Base-by-base conservation (phyloP, 2,113 vertebrate genomes). In the Laterallus jamaicensis region DNA sequence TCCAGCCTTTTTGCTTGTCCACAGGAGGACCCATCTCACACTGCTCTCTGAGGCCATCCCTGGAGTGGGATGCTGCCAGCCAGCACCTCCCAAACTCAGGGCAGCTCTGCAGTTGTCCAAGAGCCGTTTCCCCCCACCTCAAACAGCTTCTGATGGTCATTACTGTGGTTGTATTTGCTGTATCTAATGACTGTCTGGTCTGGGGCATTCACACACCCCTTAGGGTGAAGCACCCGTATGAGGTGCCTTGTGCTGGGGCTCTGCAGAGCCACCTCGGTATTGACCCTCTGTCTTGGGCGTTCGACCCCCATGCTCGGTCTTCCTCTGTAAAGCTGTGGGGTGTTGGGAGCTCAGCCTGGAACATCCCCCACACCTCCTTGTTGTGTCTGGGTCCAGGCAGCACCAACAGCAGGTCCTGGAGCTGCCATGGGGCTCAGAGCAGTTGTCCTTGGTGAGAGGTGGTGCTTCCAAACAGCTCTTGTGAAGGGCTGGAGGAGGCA, bases 151-250 rank as follows among this genome's bases (percentile, higher is more conserved):
- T 19, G 2, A 1, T 0, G 18, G 29, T 32, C 29, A 1, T 8
- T 24, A 0, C 26, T 29, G 1, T 2, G n/a, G 70, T 18, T 11
- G 0, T 22, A 20, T 64, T 55, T 54, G 29, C n/a, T 5, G 0
- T 15, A 2, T 11, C 60, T 28, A 50, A 2, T 29, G 0, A 4
- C 11, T 67, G 28, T 32, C 63, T 90, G 42, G 11, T 19, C 25
- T 55, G 60, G 44, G 47, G 4, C 16, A 1, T 8, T 76, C 19
- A 0, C 7, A 22, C 8, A 5, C 1, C 47, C 50, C n/a, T 40
- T 13, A 4, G 0, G 2, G 32, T 22, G 15, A 21, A 62, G 54
- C 18, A 3, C 28, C 52, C 12, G 37, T 68, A 4, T 10, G 1
- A 49, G 29, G 66, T 37, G 1, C 4, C 66, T 81, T 0, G 0